A percentile compares a stretch with the other conserved stretches of the same genome.
phyloP scores from a whole-genome alignment of 2,113 vertebrate genomes.

The Dipodomys ordii region DNA sequence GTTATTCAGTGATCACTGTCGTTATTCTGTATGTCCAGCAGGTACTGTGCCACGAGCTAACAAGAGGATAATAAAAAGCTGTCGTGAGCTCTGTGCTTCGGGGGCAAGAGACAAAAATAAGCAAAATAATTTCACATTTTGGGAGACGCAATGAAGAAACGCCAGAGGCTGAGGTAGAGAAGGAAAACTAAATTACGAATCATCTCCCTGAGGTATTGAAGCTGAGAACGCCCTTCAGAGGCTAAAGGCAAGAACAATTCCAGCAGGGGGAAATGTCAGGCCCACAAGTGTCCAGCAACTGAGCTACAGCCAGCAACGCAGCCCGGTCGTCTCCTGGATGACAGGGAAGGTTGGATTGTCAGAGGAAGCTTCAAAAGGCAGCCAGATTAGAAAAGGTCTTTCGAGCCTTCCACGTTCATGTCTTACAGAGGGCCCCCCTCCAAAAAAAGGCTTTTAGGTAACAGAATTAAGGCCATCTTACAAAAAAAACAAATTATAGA shows the following conservation, averaged over 20 bases:
- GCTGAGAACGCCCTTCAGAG: neutral
- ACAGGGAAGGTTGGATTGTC: neutral
- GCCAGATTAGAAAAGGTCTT: neutral
- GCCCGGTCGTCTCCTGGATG: fast-evolving
- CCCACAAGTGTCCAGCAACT: neutral
- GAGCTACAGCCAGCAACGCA: neutral
- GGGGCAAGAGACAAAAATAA: neutral
- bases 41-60: neutral
- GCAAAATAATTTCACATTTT: constrained; percentile 7
- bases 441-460: neutral
- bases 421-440: neutral
- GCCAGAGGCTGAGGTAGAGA: neutral
- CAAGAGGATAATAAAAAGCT: neutral
- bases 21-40: neutral
- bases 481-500: neutral
- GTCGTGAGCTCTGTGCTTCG: neutral
- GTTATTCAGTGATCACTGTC: neutral
- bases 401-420: neutral
- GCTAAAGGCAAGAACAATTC: neutral
- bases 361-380: neutral
- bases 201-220: neutral
- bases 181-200: neutral
- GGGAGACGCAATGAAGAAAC: neutral
- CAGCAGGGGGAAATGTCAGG: neutral
- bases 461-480: neutral